A percentile compares a stretch with the other conserved stretches of the same genome.
These are phyloP conservation scores for Andrena fulva DNA, from an alignment of 2,888 invertebrate genomes.

Conservation along the genomic window DNA sequence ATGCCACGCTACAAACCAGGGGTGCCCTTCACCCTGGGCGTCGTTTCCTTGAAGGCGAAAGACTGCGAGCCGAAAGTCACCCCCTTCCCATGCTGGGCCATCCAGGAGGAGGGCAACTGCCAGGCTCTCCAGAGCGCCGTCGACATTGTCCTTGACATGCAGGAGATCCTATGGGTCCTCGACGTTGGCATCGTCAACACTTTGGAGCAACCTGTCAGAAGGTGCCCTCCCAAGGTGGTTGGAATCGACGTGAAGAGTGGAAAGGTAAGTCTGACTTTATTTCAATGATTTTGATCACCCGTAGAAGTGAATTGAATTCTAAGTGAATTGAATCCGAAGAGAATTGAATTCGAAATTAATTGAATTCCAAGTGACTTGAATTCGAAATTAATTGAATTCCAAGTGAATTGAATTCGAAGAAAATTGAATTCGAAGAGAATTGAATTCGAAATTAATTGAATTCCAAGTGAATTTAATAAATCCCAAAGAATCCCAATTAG, in stretches of 20 bases:
- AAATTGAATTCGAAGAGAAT: too few species aligned
- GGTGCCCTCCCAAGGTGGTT: conserved; percentile 90
- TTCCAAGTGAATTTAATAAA: too few species aligned
- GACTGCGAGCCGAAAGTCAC: conserved; percentile 86
- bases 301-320: too few species aligned
- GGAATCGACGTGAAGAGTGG: conserved; percentile 87
- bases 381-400: too few species aligned
- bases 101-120: conserved; percentile 89
- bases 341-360: too few species aligned
- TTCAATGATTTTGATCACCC: too few species aligned
- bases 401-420: too few species aligned
- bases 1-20: conserved; percentile 88
- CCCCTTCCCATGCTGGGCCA: conserved; percentile 89
- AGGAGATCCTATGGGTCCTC: conserved; percentile 90
- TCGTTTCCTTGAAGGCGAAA: conserved; percentile 84
- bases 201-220: conserved; percentile 87
- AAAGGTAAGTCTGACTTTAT: conserved; percentile 81
- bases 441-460: too few species aligned
- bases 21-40: conserved; percentile 89
- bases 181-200: conserved; percentile 90
- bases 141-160: conserved; percentile 87
- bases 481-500: too few species aligned
- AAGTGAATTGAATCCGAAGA: too few species aligned
- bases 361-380: too few species aligned
- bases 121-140: conserved; percentile 90